These are phyloP conservation scores for Ramphastos sulfuratus DNA, from an alignment of 2,113 vertebrate genomes.

Conservation along the genomic window DNA sequence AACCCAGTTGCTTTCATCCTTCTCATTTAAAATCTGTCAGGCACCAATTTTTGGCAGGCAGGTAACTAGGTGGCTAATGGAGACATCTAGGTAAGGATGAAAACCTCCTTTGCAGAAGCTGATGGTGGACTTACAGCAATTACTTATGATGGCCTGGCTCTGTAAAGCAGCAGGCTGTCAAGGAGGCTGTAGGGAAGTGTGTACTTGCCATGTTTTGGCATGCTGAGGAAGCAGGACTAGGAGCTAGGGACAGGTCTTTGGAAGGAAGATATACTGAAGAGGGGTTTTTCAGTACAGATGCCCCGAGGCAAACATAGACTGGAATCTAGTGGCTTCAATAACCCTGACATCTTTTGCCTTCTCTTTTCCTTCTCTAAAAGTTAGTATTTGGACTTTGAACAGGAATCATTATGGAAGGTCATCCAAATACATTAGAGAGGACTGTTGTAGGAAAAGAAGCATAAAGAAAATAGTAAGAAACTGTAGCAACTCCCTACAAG, in stretches of 20 bases:
- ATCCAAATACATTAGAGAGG: not conserved
- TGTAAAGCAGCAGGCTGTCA: not conserved
- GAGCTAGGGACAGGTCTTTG: fast-evolving
- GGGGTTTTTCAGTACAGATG: not conserved
- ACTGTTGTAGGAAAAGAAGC: not conserved
- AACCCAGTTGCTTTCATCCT: not conserved
- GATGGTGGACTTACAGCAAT: not conserved
- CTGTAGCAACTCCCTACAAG: not conserved
- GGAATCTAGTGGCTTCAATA: not conserved
- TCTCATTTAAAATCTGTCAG: not conserved
- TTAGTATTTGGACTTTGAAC: not conserved
- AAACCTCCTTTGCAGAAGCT: not conserved
- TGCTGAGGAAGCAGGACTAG: not conserved
- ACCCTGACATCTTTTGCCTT: not conserved
- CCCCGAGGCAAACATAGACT: not conserved
- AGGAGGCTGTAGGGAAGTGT: not conserved
- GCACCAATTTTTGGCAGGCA: not conserved
- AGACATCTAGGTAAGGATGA: not conserved
- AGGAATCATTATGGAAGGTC: not conserved
- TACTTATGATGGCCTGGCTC: not conserved
- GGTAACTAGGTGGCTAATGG: not conserved
- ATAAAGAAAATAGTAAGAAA: not conserved
- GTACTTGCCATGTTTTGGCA: not conserved
- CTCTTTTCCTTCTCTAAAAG: not conserved
- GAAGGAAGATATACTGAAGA: not conserved